Percentiles rank a stretch among this genome's conserved stretches.
Evolutionary conservation across 2,797 vertebrate species (phyloP).

Genomic region (Thripadectes ignobilis): DNA sequence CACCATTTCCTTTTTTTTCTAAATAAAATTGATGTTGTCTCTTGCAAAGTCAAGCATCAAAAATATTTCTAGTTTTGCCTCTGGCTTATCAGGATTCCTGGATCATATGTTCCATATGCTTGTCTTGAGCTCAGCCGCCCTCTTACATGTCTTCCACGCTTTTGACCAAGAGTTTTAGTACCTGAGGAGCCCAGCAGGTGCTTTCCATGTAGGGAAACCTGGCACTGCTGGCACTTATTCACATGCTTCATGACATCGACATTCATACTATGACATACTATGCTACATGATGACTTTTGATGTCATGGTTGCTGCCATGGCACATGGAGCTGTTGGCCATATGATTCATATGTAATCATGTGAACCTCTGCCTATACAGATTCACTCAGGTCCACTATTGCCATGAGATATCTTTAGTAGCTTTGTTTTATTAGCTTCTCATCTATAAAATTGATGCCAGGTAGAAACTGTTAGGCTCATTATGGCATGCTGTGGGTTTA

Average conservation of each 20-base stretch:
- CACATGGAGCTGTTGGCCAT: not conserved
- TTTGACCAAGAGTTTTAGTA: not conserved
- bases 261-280: not conserved
- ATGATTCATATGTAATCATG: not conserved
- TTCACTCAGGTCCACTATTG: not conserved
- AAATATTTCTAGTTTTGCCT: not conserved
- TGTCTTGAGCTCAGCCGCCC: not conserved
- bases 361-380: accelerated
- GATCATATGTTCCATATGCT: not conserved
- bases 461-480: not conserved
- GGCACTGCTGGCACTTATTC: not conserved
- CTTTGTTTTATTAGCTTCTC: not conserved
- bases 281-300: not conserved
- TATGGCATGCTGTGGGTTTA: not conserved
- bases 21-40: not conserved
- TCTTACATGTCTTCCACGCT: not conserved
- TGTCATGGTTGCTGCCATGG: not conserved
- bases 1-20: not conserved
- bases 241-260: not conserved
- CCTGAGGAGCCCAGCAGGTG: not conserved
- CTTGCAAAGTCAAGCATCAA: not conserved
- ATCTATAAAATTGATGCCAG: not conserved
- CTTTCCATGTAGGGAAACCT: not conserved
- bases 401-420: not conserved
- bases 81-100: not conserved